Base-by-base conservation (phyloP, 92 coral and sea anemone species). In the Zoanthus gigantus region DNA sequence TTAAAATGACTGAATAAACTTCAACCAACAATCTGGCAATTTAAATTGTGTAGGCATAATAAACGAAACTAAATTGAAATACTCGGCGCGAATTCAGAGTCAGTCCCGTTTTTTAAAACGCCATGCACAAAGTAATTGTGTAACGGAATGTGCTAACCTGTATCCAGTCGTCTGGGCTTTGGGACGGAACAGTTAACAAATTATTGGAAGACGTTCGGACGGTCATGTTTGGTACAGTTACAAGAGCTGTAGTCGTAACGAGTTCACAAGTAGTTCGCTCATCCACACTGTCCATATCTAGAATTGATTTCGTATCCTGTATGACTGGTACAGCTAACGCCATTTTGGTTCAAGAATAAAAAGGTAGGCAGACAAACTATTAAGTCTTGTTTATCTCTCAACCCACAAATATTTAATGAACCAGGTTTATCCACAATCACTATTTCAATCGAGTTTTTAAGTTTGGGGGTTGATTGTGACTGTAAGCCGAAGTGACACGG, bases 291-390 rank as follows among this genome's bases (percentile, higher is more conserved):
- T 72, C 89, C 87, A 82, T 87, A 82, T 95, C 98, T 42, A 95
- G 56, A 23, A 95, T 94, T 11, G 98, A 90, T 32, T 95, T 91
- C 17, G 98, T 93, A 77, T 91, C 93, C 79, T 95, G 98, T 5
- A 95, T 95, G 0, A 95, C 98, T 68, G 98, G 94, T 54, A 95
- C 98, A 61, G 98, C 96, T 14, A 95, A 88, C 52, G 98, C 98
- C 98, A 95, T 95, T 56, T 48, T 67, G 76, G 89, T 78, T 56
- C 72, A 4, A 42, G 15, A 30, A n/a, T 50, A 50, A 11, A 50
- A 50, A 11, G 56, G 12, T 7, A 50, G 56, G 56, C 56, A 50
- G 10, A 50, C 56, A 50, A 73, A 44, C 23, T 81, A 0, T 46
- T 65, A n/a, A 67, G 46, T 65, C 29, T 50, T 81, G 85, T 81